Evolutionary conservation across 2,797 vertebrate genomes (phyloP).

Genomic region (Megaceryle alcyon): DNA sequence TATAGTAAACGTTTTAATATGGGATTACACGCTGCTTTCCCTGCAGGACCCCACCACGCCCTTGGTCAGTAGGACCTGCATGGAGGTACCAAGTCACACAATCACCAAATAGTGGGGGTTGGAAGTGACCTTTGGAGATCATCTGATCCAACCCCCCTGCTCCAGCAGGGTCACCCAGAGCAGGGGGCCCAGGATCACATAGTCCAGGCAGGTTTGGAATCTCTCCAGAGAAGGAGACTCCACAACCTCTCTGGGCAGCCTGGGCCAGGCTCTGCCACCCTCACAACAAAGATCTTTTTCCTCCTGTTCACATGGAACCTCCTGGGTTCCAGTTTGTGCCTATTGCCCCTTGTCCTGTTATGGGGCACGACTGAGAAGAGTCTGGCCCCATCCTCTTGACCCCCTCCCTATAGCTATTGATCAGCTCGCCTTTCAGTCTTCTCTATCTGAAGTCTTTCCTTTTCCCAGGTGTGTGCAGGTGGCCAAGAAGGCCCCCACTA

Average conservation of each 20-base stretch:
- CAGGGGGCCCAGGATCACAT: neutral
- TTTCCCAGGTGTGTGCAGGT: too few relatives aligned
- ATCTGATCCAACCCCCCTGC: neutral
- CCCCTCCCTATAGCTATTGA: too few relatives aligned
- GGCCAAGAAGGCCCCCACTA: too few relatives aligned
- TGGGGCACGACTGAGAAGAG: too few relatives aligned
- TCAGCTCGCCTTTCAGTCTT: too few relatives aligned
- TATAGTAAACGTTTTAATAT: neutral
- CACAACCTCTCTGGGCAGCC: too few relatives aligned
- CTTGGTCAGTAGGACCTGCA: neutral
- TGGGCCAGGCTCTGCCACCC: neutral
- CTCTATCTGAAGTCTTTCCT: too few relatives aligned
- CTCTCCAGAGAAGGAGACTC: too few relatives aligned
- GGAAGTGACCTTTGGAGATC: neutral
- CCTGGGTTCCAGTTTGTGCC: too few relatives aligned
- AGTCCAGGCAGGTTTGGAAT: too few relatives aligned
- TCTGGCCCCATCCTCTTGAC: too few relatives aligned
- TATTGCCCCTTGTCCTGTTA: too few relatives aligned
- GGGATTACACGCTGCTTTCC: neutral
- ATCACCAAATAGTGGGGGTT: neutral
- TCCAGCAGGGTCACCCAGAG: neutral
- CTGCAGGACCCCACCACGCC: rapidly evolving
- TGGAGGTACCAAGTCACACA: neutral
- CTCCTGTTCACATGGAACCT: neutral
- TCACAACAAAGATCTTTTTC: neutral